Base-by-base conservation (phyloP, 1,140 invertebrate species). In the Polyergus mexicanus region DNA sequence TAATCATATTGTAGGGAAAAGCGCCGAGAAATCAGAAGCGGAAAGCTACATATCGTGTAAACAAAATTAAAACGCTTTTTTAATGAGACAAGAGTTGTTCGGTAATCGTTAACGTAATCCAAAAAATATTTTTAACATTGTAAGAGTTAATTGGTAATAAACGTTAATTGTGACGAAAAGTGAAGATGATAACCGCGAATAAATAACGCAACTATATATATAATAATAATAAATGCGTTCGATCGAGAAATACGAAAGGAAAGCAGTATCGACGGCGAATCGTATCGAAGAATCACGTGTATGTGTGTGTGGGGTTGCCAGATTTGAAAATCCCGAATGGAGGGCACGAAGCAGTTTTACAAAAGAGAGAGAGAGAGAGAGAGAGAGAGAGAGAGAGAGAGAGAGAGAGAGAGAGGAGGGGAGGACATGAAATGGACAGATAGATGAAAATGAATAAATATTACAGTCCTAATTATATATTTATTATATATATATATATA, bases 1-100 rank as follows among this genome's bases (percentile, higher is more conserved):
- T 2, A 32, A 77, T 76, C 22, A 38, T 60, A 75, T 28, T 58
- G 44, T 16, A 77, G 35, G 10, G 65, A 35, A n/a, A 65, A 51
- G 3, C 4, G 16, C 4, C 13, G 19, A 72, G 19, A 54, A 22
- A 56, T 60, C 35, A 28, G n/a, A n/a, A 11, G 1, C 47, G 10
- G 47, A 72, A 63, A 19, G 8, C 11, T 11, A 10, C 13, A 3
- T 16, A 13, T 10, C 44, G 16, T n/a, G 6, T 25, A 19, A 54
- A 25, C 4, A 38, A 76, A 38, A 51, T 35, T 22, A 6, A 35
- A 65, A n/a, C 28, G n/a, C 19, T 35, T 65, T 7, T 44, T 68
- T 19, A 54, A 76, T 10, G 58, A 62, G 38, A 62, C 38, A 6
- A 60, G 8, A 19, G 5, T 11, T 4, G 25, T 7, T 16, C 3